Conservation (phyloP, 2,797 vertebrate genomes). For the Intellagama lesueurii region DNA sequence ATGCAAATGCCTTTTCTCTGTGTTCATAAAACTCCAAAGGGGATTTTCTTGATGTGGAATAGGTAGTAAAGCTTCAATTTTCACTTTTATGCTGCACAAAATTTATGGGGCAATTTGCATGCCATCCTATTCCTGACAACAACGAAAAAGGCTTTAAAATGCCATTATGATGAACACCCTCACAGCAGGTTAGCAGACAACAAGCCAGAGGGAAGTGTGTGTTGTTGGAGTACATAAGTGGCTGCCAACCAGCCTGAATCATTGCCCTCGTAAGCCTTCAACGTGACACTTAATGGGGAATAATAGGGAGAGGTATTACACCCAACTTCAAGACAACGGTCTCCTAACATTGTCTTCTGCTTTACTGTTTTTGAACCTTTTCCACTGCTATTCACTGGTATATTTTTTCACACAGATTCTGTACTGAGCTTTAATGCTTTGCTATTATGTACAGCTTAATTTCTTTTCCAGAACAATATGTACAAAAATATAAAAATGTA, state of each 20-base stretch:
- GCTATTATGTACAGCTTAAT: background rate
- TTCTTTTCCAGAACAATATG: constrained; percentile 4
- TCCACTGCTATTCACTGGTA: background rate
- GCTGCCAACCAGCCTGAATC: constrained; percentile 17
- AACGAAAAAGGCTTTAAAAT: constrained; percentile 30
- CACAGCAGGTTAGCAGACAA: constrained; percentile 29
- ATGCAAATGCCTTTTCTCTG: background rate
- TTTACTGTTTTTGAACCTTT: background rate
- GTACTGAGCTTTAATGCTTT: background rate
- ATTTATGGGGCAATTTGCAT: constrained; percentile 47
- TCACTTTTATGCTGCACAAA: constrained; percentile 20
- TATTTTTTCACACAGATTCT: background rate
- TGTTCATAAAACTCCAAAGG: constrained; percentile 11
- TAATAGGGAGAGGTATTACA: background rate
- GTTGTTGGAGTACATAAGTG: background rate
- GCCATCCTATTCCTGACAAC: constrained; percentile 8
- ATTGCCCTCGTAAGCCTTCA: background rate
- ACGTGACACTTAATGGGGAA: constrained; percentile 9
- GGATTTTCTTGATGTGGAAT: constrained; percentile 17
- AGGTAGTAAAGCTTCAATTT: constrained; percentile 23
- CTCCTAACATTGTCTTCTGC: background rate
- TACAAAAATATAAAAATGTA: background rate
- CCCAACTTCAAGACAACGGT: background rate
- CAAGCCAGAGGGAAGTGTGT: constrained; percentile 13
- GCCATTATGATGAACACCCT: constrained; percentile 29